These are phyloP conservation scores for Ferdinandea cuprea DNA, from an alignment of 2,888 invertebrate genomes.

Conservation along the genomic window DNA sequence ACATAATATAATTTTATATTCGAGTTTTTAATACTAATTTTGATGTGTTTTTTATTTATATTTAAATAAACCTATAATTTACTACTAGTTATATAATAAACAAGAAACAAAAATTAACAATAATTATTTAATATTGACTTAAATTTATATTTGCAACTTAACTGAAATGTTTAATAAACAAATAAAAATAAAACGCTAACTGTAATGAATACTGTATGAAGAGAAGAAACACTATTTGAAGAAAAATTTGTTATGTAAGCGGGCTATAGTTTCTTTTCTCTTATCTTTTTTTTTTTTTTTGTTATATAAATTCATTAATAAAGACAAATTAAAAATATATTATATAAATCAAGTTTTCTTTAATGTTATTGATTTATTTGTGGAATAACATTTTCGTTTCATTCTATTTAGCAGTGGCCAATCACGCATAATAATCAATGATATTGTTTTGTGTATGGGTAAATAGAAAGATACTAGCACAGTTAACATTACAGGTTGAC, in stretches of 20 bases:
- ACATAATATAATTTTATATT: constrained; percentile 28
- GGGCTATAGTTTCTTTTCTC: constrained; percentile 32
- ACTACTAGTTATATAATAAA: constrained; percentile 48
- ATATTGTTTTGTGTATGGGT: no score
- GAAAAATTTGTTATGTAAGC: constrained; percentile 51
- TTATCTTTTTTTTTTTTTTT: constrained; percentile 51
- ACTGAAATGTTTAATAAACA: constrained; percentile 17
- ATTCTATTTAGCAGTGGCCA: not conserved
- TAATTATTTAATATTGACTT: constrained; percentile 41
- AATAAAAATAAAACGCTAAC: constrained; percentile 14
- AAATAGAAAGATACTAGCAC: no score
- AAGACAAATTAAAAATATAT: constrained; percentile 47
- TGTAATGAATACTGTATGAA: constrained; percentile 36
- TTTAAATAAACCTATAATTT: constrained; percentile 40
- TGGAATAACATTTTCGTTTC: not conserved
- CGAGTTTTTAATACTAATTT: constrained; percentile 47
- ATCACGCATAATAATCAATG: no score
- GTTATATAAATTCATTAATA: constrained; percentile 50
- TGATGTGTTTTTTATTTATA: constrained; percentile 38
- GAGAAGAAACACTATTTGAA: constrained; percentile 5
- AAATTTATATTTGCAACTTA: constrained; percentile 41
- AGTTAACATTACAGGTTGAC: no score
- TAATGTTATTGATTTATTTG: not conserved
- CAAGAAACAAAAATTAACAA: constrained; percentile 26
- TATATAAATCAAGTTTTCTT: not conserved